A percentile compares a stretch with the other conserved stretches of the same genome.
phyloP scores from a whole-genome alignment of 1,140 invertebrate genomes.

The Lysiphlebus fabarum region DNA sequence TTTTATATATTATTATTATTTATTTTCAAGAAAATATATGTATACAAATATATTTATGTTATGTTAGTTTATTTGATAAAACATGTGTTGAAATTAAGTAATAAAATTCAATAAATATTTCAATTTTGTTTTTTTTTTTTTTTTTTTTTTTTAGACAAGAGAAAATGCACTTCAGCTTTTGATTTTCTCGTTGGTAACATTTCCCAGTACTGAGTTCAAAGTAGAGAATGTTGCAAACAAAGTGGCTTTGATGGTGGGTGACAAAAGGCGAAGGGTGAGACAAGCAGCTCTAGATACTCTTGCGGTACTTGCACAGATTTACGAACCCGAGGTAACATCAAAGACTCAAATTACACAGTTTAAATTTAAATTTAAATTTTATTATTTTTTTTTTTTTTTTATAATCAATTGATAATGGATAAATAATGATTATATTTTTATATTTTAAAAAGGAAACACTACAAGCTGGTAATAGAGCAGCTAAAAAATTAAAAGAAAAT shows the following conservation, averaged over 20 bases:
- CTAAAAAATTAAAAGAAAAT: slow-evolving; percentile 47
- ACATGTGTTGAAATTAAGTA: not conserved
- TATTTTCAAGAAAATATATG: slow-evolving; percentile 7
- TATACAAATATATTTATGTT: no score
- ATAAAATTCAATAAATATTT: not conserved
- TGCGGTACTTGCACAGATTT: slow-evolving; percentile 72
- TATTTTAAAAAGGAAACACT: slow-evolving; percentile 45
- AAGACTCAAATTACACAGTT: slow-evolving; percentile 1
- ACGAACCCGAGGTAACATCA: slow-evolving; percentile 53
- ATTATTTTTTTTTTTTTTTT: slow-evolving; percentile 1
- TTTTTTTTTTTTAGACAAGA: slow-evolving; percentile 56
- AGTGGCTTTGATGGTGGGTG: slow-evolving; percentile 61
- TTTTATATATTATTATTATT: not conserved
- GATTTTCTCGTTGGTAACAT: slow-evolving; percentile 72
- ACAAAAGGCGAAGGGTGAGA: slow-evolving; percentile 70
- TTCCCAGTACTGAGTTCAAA: slow-evolving; percentile 79
- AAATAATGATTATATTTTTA: slow-evolving; percentile 13
- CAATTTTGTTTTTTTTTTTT: slow-evolving; percentile 19
- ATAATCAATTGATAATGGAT: not conserved
- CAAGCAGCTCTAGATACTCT: slow-evolving; percentile 79
- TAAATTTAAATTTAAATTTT: not conserved
- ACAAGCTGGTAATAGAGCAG: slow-evolving; percentile 51
- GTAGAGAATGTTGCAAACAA: slow-evolving; percentile 60
- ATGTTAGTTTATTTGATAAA: slow-evolving; percentile 1
- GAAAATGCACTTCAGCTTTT: slow-evolving; percentile 76